Base-by-base conservation (phyloP, 2,797 vertebrate genomes). In the Parauchenoglanis punctatus region DNA sequence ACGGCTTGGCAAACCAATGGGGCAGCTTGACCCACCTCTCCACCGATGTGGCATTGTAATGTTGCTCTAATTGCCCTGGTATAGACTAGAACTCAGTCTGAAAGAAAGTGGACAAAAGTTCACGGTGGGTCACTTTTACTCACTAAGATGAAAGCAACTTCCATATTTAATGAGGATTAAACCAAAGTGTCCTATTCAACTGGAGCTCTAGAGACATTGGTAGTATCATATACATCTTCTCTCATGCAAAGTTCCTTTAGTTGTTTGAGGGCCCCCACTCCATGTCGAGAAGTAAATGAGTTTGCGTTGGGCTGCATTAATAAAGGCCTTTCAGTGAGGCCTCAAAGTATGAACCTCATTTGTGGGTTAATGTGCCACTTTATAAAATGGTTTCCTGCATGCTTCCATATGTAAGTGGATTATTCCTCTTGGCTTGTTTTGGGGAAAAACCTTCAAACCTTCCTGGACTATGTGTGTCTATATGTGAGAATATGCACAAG, bases 131-230 rank as follows among this genome's bases (percentile, higher is more conserved):
- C 95, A 95, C 93, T 95, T 94, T 95, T 93, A 93, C 93, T 88
- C 93, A 90, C 92, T 93, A 91, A 95, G 93, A 95, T 96, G 93
- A 95, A 95, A 96, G 94, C 93, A 92, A 93, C 91, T 94, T 93
- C 94, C 91, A 93, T 93, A 96, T 95, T 96, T 95, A 95, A 95
- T 95, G 93, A 95, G 95, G 94, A 96, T 95, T 95, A 95, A 94
- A 91, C 89, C 92, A 93, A 95, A 95, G 94, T 94, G 94, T 94
- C 92, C 93, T 94, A 93, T 95, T 93, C 95, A 92, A 92, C 91
- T 88, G 89, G 91, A 91, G 93, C 93, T 94, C 94, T 92, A 31
- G 56, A 92, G 92, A 91, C 93, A 90, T 91, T 94, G 92, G 92
- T 92, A 93, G 92, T 91, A 92, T 94, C 92, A 95, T 93, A 91